phyloP scores from a whole-genome alignment of 2,797 vertebrate species.

The Lithobates sylvaticus region DNA sequence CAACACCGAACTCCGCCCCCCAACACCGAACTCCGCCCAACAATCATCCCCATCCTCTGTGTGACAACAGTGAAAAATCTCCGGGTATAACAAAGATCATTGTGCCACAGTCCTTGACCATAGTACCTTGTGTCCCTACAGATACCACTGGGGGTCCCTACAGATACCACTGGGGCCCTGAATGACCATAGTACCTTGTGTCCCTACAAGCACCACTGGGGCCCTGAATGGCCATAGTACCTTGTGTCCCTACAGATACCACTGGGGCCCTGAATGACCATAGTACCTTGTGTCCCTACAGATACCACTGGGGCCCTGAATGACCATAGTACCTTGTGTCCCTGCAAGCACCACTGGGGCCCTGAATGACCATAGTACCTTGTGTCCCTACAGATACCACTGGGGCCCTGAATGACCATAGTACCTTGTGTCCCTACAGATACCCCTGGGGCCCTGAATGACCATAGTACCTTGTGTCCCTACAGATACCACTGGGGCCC shows the following conservation, averaged over 20 bases:
- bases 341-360: slow-evolving; percentile 91
- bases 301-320: no score
- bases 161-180: slow-evolving; percentile 84
- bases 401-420: no score
- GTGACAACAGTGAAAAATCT: no score
- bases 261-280: slow-evolving; percentile 62
- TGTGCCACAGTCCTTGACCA: no score
- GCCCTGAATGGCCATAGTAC: no score
- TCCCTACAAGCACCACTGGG: slow-evolving; percentile 98
- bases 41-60: no score
- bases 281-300: slow-evolving; percentile 94
- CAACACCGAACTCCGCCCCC: no score
- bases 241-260: slow-evolving; percentile 98
- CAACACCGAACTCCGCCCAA: no score
- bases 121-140: slow-evolving; percentile 95
- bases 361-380: slow-evolving; percentile 75
- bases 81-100: no score
- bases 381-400: slow-evolving; percentile 97
- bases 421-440: slow-evolving; percentile 97
- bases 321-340: slow-evolving; percentile 94
- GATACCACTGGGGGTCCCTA: no score
- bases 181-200: slow-evolving; percentile 83
- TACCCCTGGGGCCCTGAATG: slow-evolving; percentile 77
- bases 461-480: slow-evolving; percentile 90
- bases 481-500: no score